phyloP scores from a whole-genome alignment of 30 jellyfish, hydroid and myxozoan genomes.

The Nemopilema nomurai region DNA sequence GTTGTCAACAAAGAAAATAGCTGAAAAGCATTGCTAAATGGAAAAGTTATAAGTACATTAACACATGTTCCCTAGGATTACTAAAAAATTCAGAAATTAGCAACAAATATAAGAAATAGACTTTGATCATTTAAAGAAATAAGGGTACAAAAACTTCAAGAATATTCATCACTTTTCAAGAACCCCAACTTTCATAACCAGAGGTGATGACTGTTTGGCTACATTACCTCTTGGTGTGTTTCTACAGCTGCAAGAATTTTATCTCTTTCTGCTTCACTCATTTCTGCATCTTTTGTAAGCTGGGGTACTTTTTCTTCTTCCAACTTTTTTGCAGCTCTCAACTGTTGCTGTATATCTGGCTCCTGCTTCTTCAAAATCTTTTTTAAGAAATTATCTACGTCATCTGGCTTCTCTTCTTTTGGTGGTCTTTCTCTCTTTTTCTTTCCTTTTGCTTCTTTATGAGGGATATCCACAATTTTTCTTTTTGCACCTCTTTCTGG shows the following conservation, averaged over 20 bases:
- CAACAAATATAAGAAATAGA: too few relatives aligned
- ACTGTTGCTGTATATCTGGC: conserved; percentile 6
- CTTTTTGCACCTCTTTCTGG: conserved; percentile 84
- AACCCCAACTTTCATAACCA: neutral
- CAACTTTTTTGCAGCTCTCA: neutral
- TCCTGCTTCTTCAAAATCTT: conserved; percentile 75
- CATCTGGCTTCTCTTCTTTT: conserved; percentile 41
- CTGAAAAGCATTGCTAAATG: too few relatives aligned
- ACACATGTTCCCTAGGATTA: too few relatives aligned
- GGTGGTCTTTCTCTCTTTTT: conserved; percentile 11
- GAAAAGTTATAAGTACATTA: too few relatives aligned
- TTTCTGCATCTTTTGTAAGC: conserved; percentile 5
- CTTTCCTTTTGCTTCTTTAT: conserved; percentile 39
- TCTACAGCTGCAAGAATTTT: conserved; percentile 80
- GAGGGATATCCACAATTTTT: conserved; percentile 67
- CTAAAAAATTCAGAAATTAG: too few relatives aligned
- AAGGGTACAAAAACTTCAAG: neutral
- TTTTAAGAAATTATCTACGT: conserved; percentile 59
- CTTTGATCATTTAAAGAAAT: too few relatives aligned
- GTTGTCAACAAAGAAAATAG: too few relatives aligned
- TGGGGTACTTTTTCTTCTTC: conserved; percentile 27
- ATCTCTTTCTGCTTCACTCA: conserved; percentile 83
- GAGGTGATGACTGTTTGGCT: neutral
- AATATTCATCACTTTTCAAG: neutral
- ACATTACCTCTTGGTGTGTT: conserved; percentile 74